Evolutionary conservation across 2,888 invertebrate genomes (phyloP).

Genomic region (Agrenia bidenticulata): DNA sequence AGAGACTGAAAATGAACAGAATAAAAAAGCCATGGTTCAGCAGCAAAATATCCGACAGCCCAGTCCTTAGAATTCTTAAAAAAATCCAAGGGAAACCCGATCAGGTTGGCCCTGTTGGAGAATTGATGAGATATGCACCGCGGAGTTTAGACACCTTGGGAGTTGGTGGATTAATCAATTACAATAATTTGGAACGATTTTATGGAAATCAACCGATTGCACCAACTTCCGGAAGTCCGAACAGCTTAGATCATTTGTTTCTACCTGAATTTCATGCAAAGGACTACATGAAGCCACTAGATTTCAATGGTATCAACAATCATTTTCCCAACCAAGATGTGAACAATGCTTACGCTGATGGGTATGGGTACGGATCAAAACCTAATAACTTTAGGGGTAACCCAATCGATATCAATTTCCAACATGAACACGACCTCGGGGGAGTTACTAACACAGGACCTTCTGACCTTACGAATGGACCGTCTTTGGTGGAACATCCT

Average conservation of each 20-base stretch:
- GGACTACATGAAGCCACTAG: conserved; percentile 13
- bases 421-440: neutral
- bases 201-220: conserved; percentile 14
- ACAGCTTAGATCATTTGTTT: conserved; percentile 19
- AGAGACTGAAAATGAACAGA: neutral
- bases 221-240: conserved; percentile 13
- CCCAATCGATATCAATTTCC: conserved; percentile 5
- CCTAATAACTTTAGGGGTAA: neutral
- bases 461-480: neutral
- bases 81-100: neutral
- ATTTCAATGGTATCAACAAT: conserved; percentile 7
- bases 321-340: neutral
- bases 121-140: conserved; percentile 30
- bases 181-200: conserved; percentile 25
- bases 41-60: conserved; percentile 2
- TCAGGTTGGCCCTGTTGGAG: conserved; percentile 16
- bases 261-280: conserved; percentile 7
- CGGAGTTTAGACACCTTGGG: conserved; percentile 29
- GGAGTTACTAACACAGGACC: neutral
- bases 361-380: conserved; percentile 1
- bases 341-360: conserved; percentile 20
- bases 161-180: conserved; percentile 22
- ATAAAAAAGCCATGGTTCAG: neutral
- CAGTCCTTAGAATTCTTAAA: neutral
- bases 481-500: neutral